These are phyloP conservation scores for Agriopis aurantiaria DNA, from an alignment of 2,888 invertebrate genomes.

Conservation along the genomic window DNA sequence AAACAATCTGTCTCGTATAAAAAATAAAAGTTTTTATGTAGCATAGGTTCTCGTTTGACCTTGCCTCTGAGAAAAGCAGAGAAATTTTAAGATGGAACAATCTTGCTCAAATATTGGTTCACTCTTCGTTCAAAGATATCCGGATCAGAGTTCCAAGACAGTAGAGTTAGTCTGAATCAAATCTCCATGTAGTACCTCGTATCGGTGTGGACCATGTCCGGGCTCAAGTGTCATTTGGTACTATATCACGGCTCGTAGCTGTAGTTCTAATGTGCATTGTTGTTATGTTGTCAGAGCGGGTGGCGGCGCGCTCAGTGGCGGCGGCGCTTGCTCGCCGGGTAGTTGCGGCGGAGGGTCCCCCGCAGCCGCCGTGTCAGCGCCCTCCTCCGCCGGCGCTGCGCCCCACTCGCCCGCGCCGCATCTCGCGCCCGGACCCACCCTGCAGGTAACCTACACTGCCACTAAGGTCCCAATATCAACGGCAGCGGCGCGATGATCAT, in stretches of 20 bases:
- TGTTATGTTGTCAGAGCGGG: slow-evolving; percentile 13
- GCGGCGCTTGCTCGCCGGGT: slow-evolving; percentile 74
- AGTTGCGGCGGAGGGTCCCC: slow-evolving; percentile 82
- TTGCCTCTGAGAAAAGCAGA: too few species aligned
- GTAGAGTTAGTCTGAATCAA: background rate
- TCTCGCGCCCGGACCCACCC: slow-evolving; percentile 53
- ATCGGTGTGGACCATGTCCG: background rate
- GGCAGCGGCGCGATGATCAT: too few species aligned
- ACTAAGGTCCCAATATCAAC: too few species aligned
- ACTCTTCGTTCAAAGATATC: background rate
- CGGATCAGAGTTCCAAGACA: too few species aligned
- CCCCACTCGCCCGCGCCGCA: slow-evolving; percentile 64
- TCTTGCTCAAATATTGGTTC: background rate
- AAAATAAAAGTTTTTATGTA: too few species aligned
- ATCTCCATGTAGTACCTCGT: background rate
- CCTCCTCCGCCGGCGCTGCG: slow-evolving; percentile 76
- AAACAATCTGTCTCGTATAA: too few species aligned
- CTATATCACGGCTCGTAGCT: too few species aligned
- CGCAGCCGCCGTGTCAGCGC: slow-evolving; percentile 73
- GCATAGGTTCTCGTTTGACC: background rate
- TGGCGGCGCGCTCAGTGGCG: slow-evolving; percentile 42
- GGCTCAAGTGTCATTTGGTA: background rate
- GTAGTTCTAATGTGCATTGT: background rate
- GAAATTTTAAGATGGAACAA: too few species aligned
- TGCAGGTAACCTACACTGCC: slow-evolving; percentile 59